Percentiles rank a stretch among this genome's conserved stretches.
Conservation (phyloP, 2,888 invertebrate genomes). For the Euplexia lucipara region DNA sequence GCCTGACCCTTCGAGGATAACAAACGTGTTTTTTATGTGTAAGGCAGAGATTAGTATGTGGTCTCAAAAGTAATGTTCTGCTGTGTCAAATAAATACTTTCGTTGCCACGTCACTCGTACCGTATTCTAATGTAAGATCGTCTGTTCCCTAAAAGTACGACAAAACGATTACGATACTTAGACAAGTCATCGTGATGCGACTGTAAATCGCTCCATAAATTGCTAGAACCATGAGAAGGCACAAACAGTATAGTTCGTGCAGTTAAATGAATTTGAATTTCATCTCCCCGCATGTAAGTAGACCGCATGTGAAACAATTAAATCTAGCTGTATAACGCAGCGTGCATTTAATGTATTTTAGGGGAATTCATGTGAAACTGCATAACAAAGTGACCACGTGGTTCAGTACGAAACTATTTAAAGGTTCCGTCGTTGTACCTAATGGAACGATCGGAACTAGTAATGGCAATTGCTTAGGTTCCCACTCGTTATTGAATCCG, state of each 20-base stretch:
- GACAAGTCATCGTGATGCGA: constrained; percentile 23
- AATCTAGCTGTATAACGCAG: constrained; percentile 41
- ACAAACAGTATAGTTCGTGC: constrained; percentile 32
- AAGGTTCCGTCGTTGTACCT: background rate
- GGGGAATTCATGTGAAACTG: constrained; percentile 37
- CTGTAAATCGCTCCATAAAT: constrained; percentile 22
- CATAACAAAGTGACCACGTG: constrained; percentile 15
- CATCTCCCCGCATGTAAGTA: constrained; percentile 25
- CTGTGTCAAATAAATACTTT: background rate
- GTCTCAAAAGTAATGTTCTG: background rate
- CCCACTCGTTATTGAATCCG: background rate
- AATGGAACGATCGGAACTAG: background rate
- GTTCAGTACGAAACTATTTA: background rate
- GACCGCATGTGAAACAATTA: constrained; percentile 51
- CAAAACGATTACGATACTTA: constrained; percentile 30
- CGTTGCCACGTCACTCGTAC: background rate
- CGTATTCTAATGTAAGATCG: background rate
- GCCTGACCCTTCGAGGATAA: too few relatives aligned
- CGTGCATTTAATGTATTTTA: constrained; percentile 54
- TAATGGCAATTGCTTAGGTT: background rate
- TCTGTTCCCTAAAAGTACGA: constrained; percentile 20
- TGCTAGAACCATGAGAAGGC: constrained; percentile 13
- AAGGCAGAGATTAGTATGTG: too few relatives aligned
- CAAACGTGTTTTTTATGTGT: too few relatives aligned
- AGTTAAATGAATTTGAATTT: constrained; percentile 49